Evolutionary conservation across 2,797 vertebrate species (phyloP).

Genomic region (Muscicapa striata): DNA sequence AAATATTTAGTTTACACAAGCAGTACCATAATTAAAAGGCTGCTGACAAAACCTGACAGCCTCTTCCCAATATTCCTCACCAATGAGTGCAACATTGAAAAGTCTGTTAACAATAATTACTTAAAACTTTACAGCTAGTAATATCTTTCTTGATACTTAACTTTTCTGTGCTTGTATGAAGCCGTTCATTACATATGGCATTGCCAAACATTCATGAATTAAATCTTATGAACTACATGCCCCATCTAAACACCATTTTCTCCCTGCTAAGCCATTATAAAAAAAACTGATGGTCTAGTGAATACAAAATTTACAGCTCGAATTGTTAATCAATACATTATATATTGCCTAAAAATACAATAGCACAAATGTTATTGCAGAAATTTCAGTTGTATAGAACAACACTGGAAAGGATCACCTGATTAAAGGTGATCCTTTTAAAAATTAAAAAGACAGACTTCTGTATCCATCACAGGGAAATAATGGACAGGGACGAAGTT

Average conservation of each 20-base stretch:
- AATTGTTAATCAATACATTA: not conserved
- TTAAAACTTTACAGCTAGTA: not conserved
- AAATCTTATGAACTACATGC: not conserved
- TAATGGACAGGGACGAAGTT: not conserved
- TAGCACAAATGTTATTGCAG: not conserved
- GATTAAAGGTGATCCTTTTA: not conserved
- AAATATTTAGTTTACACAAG: not conserved
- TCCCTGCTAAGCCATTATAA: not conserved
- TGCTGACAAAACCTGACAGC: not conserved
- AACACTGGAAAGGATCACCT: not conserved
- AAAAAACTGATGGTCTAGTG: not conserved
- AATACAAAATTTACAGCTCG: not conserved
- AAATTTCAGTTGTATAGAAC: not conserved
- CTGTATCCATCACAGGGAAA: not conserved
- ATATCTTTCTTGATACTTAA: not conserved
- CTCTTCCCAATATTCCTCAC: not conserved
- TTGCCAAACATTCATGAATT: not conserved
- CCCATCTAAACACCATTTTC: not conserved
- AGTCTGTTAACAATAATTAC: not conserved
- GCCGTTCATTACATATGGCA: not conserved
- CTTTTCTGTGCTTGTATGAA: not conserved
- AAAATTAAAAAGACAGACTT: not conserved
- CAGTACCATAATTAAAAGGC: not conserved
- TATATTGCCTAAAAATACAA: not conserved
- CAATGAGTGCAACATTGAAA: not conserved